These are phyloP conservation scores for Tanypteryx hageni DNA, from an alignment of 2,888 invertebrate species.

Conservation along the genomic window DNA sequence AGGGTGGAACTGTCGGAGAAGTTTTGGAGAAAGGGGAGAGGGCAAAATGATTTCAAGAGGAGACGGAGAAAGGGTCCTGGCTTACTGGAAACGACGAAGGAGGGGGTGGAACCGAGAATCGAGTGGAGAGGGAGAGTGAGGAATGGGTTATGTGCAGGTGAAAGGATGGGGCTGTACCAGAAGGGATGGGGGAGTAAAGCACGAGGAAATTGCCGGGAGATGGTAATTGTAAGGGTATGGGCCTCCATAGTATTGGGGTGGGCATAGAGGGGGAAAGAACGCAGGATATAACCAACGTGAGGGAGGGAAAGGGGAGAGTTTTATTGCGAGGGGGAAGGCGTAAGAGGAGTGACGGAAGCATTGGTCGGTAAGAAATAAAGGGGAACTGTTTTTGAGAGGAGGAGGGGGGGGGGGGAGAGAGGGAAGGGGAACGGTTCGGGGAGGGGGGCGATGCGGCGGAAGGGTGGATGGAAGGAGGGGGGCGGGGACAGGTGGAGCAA, in stretches of 20 bases:
- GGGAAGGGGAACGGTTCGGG: neutral
- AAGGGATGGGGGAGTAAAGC: neutral
- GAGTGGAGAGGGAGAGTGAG: neutral
- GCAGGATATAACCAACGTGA: neutral
- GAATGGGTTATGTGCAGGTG: slow-evolving; percentile 1
- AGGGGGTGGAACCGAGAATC: neutral
- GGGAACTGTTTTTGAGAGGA: neutral
- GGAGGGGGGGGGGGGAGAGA: neutral
- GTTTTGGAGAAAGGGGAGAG: too few relatives aligned
- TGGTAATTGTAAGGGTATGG: neutral
- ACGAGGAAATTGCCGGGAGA: neutral
- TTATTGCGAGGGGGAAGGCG: neutral
- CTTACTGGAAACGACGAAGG: neutral
- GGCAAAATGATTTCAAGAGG: too few relatives aligned
- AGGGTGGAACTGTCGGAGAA: too few relatives aligned
- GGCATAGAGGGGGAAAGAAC: neutral
- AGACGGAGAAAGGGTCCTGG: too few relatives aligned
- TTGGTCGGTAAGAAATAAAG: neutral
- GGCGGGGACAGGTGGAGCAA: neutral
- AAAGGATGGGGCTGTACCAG: neutral
- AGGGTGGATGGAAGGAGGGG: neutral
- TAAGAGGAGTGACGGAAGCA: neutral
- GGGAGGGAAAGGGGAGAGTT: neutral
- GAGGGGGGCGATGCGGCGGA: neutral
- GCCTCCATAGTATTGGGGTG: neutral